phyloP scores from a whole-genome alignment of 1,140 invertebrate species.

The Maniola jurtina region DNA sequence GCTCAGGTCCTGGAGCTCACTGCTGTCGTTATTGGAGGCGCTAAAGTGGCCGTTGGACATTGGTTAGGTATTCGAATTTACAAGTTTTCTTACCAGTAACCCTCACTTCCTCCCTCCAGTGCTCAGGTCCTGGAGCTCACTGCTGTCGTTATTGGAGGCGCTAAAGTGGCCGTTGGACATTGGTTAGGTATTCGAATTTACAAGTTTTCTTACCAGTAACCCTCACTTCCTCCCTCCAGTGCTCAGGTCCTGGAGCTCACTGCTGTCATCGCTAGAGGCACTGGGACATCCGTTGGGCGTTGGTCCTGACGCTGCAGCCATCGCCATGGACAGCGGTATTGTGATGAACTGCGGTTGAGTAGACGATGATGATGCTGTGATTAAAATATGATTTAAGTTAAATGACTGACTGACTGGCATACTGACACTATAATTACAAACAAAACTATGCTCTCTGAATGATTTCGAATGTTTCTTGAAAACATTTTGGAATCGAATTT shows the following conservation, averaged over 20 bases:
- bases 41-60: slow-evolving; percentile 65
- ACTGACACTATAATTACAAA: too few relatives aligned
- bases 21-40: slow-evolving; percentile 70
- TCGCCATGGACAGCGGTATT: slow-evolving; percentile 80
- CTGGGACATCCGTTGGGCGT: slow-evolving; percentile 65
- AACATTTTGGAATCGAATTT: too few relatives aligned
- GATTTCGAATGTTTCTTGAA: too few relatives aligned
- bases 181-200: too few relatives aligned
- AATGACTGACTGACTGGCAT: background rate
- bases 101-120: slow-evolving; percentile 67
- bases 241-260: slow-evolving; percentile 75
- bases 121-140: slow-evolving; percentile 67
- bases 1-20: slow-evolving; percentile 75
- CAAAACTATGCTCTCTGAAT: too few relatives aligned
- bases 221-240: slow-evolving; percentile 67
- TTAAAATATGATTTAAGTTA: background rate
- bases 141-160: too few relatives aligned
- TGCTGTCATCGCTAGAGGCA: slow-evolving; percentile 70
- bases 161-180: too few relatives aligned
- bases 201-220: background rate
- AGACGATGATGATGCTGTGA: slow-evolving; percentile 56
- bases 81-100: background rate
- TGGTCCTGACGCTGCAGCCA: slow-evolving; percentile 71
- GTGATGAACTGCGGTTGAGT: slow-evolving; percentile 80
- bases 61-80: background rate